Evolutionary conservation across 2,888 invertebrate species (phyloP).

Genomic region (Tachina fera): DNA sequence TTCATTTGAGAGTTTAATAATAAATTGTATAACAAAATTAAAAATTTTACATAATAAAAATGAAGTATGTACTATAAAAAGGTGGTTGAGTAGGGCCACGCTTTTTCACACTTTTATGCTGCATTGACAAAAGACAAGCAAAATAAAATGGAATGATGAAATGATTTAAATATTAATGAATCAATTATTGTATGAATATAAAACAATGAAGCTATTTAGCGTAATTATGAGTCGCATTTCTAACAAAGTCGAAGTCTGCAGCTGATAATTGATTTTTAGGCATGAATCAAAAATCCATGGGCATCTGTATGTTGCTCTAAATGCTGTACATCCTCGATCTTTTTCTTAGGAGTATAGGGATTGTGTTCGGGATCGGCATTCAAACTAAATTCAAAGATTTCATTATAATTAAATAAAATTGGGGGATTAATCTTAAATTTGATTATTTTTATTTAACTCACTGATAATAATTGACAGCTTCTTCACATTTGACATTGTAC

Average conservation of each 20-base stretch:
- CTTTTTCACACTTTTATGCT: too few species aligned
- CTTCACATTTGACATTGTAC: conserved; percentile 93
- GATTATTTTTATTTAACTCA: conserved; percentile 80
- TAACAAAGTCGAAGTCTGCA: background rate
- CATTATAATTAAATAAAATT: background rate
- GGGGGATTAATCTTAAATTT: background rate
- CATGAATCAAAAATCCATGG: conserved; percentile 78
- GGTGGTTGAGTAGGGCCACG: too few species aligned
- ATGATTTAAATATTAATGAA: conserved; percentile 50
- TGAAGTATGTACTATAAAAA: too few species aligned
- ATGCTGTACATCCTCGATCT: conserved; percentile 80
- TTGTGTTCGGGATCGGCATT: conserved; percentile 92
- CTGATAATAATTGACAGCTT: conserved; percentile 90
- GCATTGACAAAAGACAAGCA: too few species aligned
- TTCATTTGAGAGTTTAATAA: too few species aligned
- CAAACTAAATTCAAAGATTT: conserved; percentile 84
- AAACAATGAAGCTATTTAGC: conserved; percentile 7
- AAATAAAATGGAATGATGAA: conserved; percentile 34
- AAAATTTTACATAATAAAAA: too few species aligned
- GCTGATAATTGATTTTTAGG: conserved; percentile 70
- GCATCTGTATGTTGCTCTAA: conserved; percentile 77
- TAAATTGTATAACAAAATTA: too few species aligned
- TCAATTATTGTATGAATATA: conserved; percentile 9
- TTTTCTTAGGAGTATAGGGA: conserved; percentile 90
- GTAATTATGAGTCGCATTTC: too few species aligned